Base-by-base conservation (phyloP, 1,140 invertebrate genomes). In the Stenopsyche tienmushanensis region DNA sequence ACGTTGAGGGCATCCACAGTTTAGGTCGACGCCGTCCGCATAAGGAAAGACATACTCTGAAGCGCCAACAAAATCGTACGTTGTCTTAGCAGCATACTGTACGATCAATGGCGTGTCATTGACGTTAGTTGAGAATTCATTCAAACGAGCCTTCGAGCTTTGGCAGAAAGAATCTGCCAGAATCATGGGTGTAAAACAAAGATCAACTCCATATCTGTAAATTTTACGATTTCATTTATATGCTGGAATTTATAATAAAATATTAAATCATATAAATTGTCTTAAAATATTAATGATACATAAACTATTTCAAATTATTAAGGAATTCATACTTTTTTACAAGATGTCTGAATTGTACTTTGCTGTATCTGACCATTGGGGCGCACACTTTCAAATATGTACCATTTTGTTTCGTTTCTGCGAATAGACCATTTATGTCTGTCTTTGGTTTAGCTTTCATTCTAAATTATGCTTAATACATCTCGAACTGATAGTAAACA, bases 161-260 rank as follows among this genome's bases (percentile, higher is more conserved):
- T 88, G 85, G 45, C 94, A 84, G 82, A 98, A 98, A 2, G 93
- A 95, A 77, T 97, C 90, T 0, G 95, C 92, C 59, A 98, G 79
- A 67, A 98, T 97, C 96, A 99, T 98, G 18, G 96, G 96, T 0
- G 95, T 96, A 73, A 93, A 99, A 57, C 91, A 89, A 54, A 99
- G 76, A 76, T 98, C 93, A 72, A 92, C 94, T 57, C 87, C 86
- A 78, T 97, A 96, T 39, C 80, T 80, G 72, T 66, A 80, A 80
- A 13, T 49, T 23, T 57, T 13, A 57, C 17, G 13, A 34, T 34
- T 34, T 34, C 29, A 34, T 34, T 34, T 47, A 15, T 20, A 47
- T 15, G 5, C 29, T 34, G 5, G 5, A 34, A 34, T 7, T 34
- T 34, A 7, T 34, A 7, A 34, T 34, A 34, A 13, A 34, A 34